phyloP scores from a whole-genome alignment of 2,113 vertebrate genomes.

The Edolisoma coerulescens region DNA sequence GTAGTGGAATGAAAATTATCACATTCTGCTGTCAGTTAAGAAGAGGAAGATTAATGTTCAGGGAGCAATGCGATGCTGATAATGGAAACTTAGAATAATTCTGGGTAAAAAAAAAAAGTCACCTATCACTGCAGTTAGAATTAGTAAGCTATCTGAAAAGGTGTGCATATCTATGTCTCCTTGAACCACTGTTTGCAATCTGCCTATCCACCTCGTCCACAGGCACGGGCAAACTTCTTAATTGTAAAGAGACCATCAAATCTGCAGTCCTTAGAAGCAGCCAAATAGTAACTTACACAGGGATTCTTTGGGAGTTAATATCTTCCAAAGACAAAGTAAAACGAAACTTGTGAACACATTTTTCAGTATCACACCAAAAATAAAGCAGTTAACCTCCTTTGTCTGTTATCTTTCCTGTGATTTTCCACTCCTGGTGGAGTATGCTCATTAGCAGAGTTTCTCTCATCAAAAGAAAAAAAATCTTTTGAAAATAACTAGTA shows the following conservation, averaged over 20 bases:
- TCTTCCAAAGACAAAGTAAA: slow-evolving; percentile 38
- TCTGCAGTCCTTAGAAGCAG: not conserved
- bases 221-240: not conserved
- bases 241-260: not conserved
- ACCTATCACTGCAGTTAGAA: slow-evolving; percentile 19
- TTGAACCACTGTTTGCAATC: slow-evolving; percentile 19
- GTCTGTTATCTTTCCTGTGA: not conserved
- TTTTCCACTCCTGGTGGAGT: slow-evolving; percentile 18
- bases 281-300: not conserved
- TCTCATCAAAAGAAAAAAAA: not conserved
- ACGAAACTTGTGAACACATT: not conserved
- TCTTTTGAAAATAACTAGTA: not conserved
- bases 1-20: slow-evolving; percentile 52
- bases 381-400: slow-evolving; percentile 24
- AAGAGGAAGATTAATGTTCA: slow-evolving; percentile 54
- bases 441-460: slow-evolving; percentile 2
- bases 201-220: not conserved
- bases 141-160: slow-evolving; percentile 43
- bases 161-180: slow-evolving; percentile 17
- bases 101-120: slow-evolving; percentile 7
- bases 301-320: not conserved
- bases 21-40: slow-evolving; percentile 52
- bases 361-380: slow-evolving; percentile 31
- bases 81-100: slow-evolving; percentile 61
- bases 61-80: slow-evolving; percentile 28